A percentile compares a stretch with the other conserved stretches of the same genome.
These are phyloP conservation scores for Muscicapa adusta DNA, from an alignment of 2,113 vertebrate genomes.

Conservation along the genomic window DNA sequence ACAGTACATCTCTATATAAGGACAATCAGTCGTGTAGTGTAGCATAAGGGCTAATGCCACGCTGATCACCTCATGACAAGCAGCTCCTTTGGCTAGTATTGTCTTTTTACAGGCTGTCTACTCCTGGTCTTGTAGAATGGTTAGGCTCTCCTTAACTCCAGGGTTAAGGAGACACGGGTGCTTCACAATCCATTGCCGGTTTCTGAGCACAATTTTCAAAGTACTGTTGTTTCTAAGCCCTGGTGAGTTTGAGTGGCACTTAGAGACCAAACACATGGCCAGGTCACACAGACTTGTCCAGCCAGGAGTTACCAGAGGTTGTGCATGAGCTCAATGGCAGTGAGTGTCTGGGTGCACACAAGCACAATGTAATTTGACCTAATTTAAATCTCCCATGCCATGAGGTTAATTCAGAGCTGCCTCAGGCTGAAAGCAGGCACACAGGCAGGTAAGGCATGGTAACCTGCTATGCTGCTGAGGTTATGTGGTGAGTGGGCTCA, in stretches of 20 bases:
- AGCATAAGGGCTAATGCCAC: not conserved
- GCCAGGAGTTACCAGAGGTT: not conserved
- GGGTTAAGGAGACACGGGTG: not conserved
- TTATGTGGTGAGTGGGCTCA: not conserved
- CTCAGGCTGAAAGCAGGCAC: not conserved
- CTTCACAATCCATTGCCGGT: not conserved
- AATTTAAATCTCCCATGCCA: not conserved
- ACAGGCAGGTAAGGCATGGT: not conserved
- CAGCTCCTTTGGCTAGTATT: not conserved
- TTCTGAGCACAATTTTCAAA: not conserved
- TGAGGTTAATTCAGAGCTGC: not conserved
- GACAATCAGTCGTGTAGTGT: accelerated
- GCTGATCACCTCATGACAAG: not conserved
- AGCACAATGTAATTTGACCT: not conserved
- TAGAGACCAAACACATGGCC: not conserved
- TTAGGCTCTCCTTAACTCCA: not conserved
- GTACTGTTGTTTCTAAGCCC: not conserved
- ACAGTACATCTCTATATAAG: not conserved
- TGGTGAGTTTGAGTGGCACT: not conserved
- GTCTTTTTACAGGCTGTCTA: not conserved
- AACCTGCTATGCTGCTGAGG: not conserved
- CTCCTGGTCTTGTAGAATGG: not conserved
- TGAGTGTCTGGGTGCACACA: not conserved
- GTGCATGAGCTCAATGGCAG: not conserved
- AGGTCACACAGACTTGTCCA: not conserved